Evolutionary conservation across 2,113 vertebrate genomes (phyloP), one percentile per base, ranked within the genome.

Genomic region (Tamias sibiricus): DNA sequence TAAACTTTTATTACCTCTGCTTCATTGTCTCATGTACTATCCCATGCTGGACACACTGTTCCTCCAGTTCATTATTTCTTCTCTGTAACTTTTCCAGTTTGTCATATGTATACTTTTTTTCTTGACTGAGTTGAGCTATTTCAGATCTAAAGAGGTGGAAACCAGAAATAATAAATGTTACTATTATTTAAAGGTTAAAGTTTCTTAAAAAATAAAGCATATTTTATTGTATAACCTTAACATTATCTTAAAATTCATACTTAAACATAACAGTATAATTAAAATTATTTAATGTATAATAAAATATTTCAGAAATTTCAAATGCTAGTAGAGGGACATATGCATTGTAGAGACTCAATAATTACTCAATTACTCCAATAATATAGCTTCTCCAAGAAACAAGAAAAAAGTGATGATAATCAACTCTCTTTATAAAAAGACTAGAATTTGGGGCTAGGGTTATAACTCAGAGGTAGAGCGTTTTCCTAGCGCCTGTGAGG

Each of bases 11-110:
- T 97, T 99, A 99, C 99, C 99, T 99, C 84, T 98, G 98, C 97
- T 99, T 99, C 99, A 99, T 99, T 95, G 98, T 98, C 96, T 99
- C 99, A 96, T 99, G 99, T 92, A 99, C 98, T 97, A 95, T 98
- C 62, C 99, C 99, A 47, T 99, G 99, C 87, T 99, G 99, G 96
- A 99, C 98, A 97, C 99, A 99, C 85, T 99, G 99, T 54, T 99
- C 98, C 97, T 99, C 99, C 99, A 99, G 98, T 97, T 99, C 98
- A 35, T 98, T 97, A 98, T 99, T 99, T 92, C 99, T 98, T 95
- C 98, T 98, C 98, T 98, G 98, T 98, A 99, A 98, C 97, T 98
- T 99, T 96, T 98, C 98, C 94, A 99, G 98, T 26, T 98, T 99
- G 95, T 99, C 98, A 96, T 98, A 98, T 22, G 99, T 98, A 96